phyloP scores from a whole-genome alignment of 2,888 invertebrate species.

The Caenorhabditis sp. region DNA sequence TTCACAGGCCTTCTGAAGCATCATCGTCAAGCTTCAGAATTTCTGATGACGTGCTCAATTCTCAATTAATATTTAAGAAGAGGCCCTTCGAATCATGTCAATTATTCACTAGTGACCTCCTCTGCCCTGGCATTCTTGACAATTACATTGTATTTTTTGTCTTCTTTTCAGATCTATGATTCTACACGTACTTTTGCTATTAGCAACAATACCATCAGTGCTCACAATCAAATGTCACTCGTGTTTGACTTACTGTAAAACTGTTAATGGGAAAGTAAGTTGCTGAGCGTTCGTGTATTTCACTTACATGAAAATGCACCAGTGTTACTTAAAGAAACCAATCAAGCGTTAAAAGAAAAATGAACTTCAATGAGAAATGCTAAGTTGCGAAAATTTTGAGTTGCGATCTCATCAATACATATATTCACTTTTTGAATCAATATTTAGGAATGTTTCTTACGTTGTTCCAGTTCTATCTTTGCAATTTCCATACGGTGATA shows the following conservation, averaged over 20 bases:
- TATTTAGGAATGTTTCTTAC: no score
- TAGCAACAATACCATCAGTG: conserved; percentile 9
- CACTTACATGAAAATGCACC: no score
- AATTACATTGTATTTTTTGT: conserved; percentile 14
- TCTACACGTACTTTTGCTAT: conserved; percentile 8
- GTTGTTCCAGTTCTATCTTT: no score
- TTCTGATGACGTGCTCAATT: conserved; percentile 39
- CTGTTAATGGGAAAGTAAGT: conserved; percentile 64
- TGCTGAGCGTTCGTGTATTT: background rate
- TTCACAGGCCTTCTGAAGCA: background rate
- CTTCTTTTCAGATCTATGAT: conserved; percentile 28
- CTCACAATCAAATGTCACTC: conserved; percentile 77
- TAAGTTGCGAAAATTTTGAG: no score
- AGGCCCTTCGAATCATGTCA: conserved; percentile 25
- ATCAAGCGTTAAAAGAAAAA: no score
- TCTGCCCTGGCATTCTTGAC: conserved; percentile 6
- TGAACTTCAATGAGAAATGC: no score
- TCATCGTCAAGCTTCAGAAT: conserved; percentile 49
- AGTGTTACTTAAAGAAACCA: no score
- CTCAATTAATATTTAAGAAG: conserved; percentile 58
- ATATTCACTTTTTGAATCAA: no score
- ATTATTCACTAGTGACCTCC: conserved; percentile 33
- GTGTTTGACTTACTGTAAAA: conserved; percentile 79
- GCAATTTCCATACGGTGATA: no score
- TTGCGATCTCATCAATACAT: background rate